phyloP scores from a whole-genome alignment of 1,140 invertebrate species.

The Coptotermes formosanus region DNA sequence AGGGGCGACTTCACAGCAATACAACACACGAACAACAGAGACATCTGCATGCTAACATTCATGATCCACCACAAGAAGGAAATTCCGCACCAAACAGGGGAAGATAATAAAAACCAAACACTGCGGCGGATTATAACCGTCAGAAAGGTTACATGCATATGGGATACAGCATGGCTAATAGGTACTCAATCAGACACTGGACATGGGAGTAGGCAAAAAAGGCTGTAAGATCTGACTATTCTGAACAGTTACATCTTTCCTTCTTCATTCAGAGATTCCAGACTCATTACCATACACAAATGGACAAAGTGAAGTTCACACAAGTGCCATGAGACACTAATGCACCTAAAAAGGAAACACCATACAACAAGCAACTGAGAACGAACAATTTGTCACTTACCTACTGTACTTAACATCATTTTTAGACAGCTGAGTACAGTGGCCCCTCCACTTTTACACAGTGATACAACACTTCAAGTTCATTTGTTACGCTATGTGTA shows the following conservation, averaged over 20 bases:
- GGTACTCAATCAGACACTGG: not conserved
- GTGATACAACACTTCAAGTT: no score
- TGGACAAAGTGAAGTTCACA: no score
- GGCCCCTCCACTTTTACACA: no score
- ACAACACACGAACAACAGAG: not conserved
- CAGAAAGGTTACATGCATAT: not conserved
- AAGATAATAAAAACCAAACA: not conserved
- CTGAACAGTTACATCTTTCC: not conserved
- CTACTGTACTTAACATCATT: no score
- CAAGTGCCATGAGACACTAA: no score
- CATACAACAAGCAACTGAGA: no score
- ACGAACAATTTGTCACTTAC: no score
- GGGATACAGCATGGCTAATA: not conserved
- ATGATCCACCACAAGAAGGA: not conserved
- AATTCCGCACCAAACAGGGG: not conserved
- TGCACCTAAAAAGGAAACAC: no score
- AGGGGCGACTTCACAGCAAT: not conserved
- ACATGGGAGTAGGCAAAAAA: not conserved
- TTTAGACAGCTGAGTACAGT: no score
- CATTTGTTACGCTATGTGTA: no score
- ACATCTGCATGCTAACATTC: not conserved
- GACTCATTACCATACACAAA: no score
- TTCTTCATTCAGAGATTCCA: no score
- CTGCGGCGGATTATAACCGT: not conserved
- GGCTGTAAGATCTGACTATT: not conserved